Percentiles rank a stretch among this genome's conserved stretches.
These are phyloP conservation scores for Lithophane semibrunnea DNA, from an alignment of 2,888 invertebrate species.

Conservation along the genomic window DNA sequence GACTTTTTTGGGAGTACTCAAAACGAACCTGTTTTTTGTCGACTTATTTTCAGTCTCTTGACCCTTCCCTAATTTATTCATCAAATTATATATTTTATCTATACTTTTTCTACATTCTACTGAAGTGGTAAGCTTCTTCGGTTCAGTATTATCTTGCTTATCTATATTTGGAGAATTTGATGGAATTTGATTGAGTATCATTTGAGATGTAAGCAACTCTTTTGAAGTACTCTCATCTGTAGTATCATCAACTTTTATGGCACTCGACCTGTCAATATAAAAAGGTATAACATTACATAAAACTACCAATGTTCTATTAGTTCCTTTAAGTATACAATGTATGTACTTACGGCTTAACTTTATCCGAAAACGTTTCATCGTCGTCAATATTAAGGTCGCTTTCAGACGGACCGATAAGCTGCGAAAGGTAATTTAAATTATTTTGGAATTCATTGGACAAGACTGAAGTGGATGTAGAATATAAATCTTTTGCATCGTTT, in stretches of 20 bases:
- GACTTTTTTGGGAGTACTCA: conserved; percentile 44
- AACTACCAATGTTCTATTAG: background rate
- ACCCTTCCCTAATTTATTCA: conserved; percentile 76
- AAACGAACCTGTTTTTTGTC: conserved; percentile 59
- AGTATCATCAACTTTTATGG: conserved; percentile 12
- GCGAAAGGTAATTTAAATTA: conserved; percentile 70
- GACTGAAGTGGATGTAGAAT: conserved; percentile 74
- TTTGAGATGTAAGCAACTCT: conserved; percentile 47
- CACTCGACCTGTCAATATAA: conserved; percentile 32
- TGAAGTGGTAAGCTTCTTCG: conserved; percentile 68
- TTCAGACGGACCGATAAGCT: conserved; percentile 66
- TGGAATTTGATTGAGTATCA: conserved; percentile 58
- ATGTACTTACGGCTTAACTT: conserved; percentile 50
- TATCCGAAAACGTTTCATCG: conserved; percentile 41
- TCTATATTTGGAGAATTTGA: conserved; percentile 64
- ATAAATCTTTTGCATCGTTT: conserved; percentile 61
- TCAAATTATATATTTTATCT: conserved; percentile 83
- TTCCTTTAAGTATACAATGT: background rate
- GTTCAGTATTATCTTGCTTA: conserved; percentile 48
- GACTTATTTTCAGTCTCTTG: conserved; percentile 62
- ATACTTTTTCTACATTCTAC: conserved; percentile 84
- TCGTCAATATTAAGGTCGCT: conserved; percentile 61
- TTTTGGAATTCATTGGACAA: conserved; percentile 73
- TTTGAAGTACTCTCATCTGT: conserved; percentile 22
- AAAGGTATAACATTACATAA: background rate